Evolutionary conservation across 2,797 vertebrate genomes (phyloP), one percentile per base, ranked within the genome.

Genomic region (Falco peregrinus): DNA sequence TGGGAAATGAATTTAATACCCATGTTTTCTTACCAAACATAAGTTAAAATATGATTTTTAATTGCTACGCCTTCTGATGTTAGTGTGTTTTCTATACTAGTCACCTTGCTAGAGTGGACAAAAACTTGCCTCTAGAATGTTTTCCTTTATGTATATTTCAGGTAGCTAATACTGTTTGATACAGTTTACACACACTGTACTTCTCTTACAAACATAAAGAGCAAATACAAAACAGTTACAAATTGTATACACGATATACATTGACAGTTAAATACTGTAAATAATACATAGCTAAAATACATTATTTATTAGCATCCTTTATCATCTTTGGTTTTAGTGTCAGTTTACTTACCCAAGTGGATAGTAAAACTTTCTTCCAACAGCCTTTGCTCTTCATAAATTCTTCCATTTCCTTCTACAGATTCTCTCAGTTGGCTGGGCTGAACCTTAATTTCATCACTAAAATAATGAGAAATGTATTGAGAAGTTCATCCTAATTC

Each of bases 281-380:
- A 73, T 57, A 84, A 95, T 13, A 76, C 18, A 47, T 9, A 7
- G 15, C 18, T 75, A 61, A 57, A 59, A 75, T 22, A 56, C 8
- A 35, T 57, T 25, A 70, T 83, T 73, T 69, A 69, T 74, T 68
- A 92, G 13, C n/a, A 64, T 43, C 54, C 79, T 6, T 35, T 65
- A 60, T 2, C 43, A 41, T 19, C 7, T 53, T 73, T 69, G 43
- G 13, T 11, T 86, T 77, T 84, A 18, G 37, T 68, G n/a, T 56
- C 56, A 43, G 33, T 60, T 85, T 65, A 92, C 97, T 95, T 98
- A 99, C 99, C 99, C 93, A 99, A 97, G 96, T 99, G 99, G 94
- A 99, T 99, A 84, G 99, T 99, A 97, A 99, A 99, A 91, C 99
- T 99, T 97, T 99, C 99, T 97, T 99, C 99, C 97, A 99, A 97